Base-by-base conservation (phyloP, 1,140 invertebrate genomes). In the Brachionus koreanus region DNA sequence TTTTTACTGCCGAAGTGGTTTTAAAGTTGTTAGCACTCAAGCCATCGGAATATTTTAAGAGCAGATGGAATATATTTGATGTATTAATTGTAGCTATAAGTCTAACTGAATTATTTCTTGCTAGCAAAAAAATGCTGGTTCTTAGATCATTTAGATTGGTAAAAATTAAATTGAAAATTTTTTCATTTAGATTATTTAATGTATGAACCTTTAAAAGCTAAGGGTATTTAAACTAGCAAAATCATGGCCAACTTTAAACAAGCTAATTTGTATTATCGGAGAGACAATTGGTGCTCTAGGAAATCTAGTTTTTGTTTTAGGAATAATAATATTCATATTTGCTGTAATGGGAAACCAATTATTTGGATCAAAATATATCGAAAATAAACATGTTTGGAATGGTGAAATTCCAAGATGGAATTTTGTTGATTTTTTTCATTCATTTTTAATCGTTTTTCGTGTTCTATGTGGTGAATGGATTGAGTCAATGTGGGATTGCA, bases 391-490 rank as follows among this genome's bases (percentile, higher is more conserved):
- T 43, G 16, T 85, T 49, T 88, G 86, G 84, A 84, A 65, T 52
- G 69, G 65, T 49, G 61, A 83, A 82, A 25, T 49, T 25, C 57
- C 57, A 5, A 10, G 57, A 83, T 98, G 96, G 96, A 96, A 97
- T 89, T 97, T 98, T 87, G 94, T 92, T 16, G 95, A 98, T 89
- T 98, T 98, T 89, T 94, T 98, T 92, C 96, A 98, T 89, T 96
- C 95, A 63, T 98, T 98, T 87, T 97, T 98, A 95, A 98, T 98
- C 86, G 96, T 98, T 84, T 98, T 98, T 89, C 92, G 96, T 82
- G 96, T 98, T 76, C 89, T 98, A 52, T 98, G 97, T 89, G 97
- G 96, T 85, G 97, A 98, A 90, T 98, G 96, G 96, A 98, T 98
- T 84, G 95, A 98, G 87, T 97, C 95, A 29, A 97, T 98, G 94